These are phyloP conservation scores for Drosophila virilis DNA, from an alignment of 1,140 invertebrate species.

Conservation along the genomic window DNA sequence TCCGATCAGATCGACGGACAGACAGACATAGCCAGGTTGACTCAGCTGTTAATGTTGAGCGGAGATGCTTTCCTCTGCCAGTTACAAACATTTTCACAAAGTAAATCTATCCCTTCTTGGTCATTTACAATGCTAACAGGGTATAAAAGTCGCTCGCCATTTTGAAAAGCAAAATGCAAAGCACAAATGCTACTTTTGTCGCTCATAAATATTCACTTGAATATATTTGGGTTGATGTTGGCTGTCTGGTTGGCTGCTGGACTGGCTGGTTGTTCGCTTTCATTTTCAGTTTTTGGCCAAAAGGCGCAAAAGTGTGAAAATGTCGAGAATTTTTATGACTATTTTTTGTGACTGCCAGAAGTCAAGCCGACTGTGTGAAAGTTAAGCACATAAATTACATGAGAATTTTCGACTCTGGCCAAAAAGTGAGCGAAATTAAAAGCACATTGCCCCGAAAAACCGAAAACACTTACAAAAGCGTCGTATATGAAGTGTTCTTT, in stretches of 20 bases:
- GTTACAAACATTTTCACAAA: too few relatives aligned
- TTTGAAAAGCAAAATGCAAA: constrained; percentile 66
- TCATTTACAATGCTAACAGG: neutral
- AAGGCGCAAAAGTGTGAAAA: constrained; percentile 79
- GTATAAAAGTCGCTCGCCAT: constrained; percentile 37
- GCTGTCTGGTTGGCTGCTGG: constrained; percentile 1
- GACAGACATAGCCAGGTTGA: too few relatives aligned
- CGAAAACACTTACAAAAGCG: constrained; percentile 34
- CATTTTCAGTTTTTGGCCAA: constrained; percentile 65
- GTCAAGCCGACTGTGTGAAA: constrained; percentile 68
- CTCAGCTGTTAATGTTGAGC: too few relatives aligned
- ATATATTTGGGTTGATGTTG: constrained; percentile 50
- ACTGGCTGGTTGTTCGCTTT: constrained; percentile 52
- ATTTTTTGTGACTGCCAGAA: constrained; percentile 53
- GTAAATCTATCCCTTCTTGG: too few relatives aligned
- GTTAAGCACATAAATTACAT: constrained; percentile 79
- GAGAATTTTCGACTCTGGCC: constrained; percentile 31
- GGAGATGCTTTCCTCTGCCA: too few relatives aligned
- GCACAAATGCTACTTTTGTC: constrained; percentile 78
- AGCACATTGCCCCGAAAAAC: constrained; percentile 62
- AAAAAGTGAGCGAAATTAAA: constrained; percentile 61
- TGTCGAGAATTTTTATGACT: constrained; percentile 75
- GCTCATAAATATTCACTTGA: constrained; percentile 81
- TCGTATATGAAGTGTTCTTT: constrained; percentile 65
- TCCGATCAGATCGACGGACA: too few relatives aligned